These are phyloP conservation scores for Drosophila quadrilineata DNA, from an alignment of 1,140 invertebrate species.

Conservation along the genomic window DNA sequence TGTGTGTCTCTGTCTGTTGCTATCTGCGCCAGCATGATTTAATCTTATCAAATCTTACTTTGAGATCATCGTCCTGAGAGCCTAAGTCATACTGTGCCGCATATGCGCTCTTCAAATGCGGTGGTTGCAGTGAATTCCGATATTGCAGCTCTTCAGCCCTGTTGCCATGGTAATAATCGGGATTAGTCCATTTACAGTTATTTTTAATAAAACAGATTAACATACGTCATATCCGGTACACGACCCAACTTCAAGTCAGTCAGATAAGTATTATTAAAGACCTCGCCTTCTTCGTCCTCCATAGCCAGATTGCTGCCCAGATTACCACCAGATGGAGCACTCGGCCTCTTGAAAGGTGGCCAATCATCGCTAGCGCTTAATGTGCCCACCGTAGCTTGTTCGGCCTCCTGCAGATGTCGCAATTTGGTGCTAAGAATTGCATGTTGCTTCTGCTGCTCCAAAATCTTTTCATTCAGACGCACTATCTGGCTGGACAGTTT, in stretches of 20 bases:
- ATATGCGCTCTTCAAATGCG: slow-evolving; percentile 94
- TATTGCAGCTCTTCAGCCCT: slow-evolving; percentile 86
- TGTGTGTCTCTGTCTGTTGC: too few relatives aligned
- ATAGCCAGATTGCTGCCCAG: slow-evolving; percentile 84
- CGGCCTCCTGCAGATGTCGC: slow-evolving; percentile 47
- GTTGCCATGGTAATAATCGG: too few relatives aligned
- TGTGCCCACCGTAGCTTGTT: background rate
- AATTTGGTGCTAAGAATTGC: slow-evolving; percentile 66
- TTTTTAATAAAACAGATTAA: too few relatives aligned
- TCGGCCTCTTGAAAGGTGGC: slow-evolving; percentile 55
- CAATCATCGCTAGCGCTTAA: slow-evolving; percentile 20
- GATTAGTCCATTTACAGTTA: too few relatives aligned
- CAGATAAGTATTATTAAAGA: slow-evolving; percentile 89
- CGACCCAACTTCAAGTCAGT: slow-evolving; percentile 84
- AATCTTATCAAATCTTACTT: slow-evolving; percentile 83
- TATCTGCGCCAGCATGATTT: background rate
- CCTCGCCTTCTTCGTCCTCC: slow-evolving; percentile 91
- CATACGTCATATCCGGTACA: slow-evolving; percentile 60
- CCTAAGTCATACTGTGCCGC: slow-evolving; percentile 89
- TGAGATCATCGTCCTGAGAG: slow-evolving; percentile 88
- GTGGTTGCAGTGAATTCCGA: slow-evolving; percentile 92
- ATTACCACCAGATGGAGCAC: slow-evolving; percentile 42
- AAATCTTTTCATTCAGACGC: slow-evolving; percentile 68
- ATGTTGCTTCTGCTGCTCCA: slow-evolving; percentile 72
- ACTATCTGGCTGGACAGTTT: slow-evolving; percentile 74